Conservation (phyloP, 35 echinoderm and acorn worm species). For the Apostichopus californicus region DNA sequence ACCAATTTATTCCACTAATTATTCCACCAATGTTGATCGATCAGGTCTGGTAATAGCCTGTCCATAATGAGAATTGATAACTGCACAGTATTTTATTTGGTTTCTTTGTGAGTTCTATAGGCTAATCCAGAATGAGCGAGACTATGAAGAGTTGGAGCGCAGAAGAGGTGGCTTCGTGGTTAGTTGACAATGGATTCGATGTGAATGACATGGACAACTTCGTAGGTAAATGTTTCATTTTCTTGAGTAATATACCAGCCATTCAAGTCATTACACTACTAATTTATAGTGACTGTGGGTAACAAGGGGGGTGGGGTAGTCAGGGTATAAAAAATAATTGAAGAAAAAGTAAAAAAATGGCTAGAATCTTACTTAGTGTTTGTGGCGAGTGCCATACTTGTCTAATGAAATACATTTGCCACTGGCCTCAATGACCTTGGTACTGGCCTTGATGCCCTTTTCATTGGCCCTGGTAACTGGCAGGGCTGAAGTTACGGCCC, state of each 20-base stretch:
- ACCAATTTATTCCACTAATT: too few species aligned
- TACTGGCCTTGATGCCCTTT: too few species aligned
- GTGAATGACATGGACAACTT: background rate
- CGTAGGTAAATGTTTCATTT: conserved; percentile 9
- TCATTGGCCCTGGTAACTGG: too few species aligned
- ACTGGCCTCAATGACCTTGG: too few species aligned
- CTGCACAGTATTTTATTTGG: background rate
- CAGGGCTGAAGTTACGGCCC: too few species aligned
- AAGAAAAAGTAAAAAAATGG: too few species aligned
- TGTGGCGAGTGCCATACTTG: too few species aligned
- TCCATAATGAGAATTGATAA: background rate
- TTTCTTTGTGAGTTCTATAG: conserved; percentile 13
- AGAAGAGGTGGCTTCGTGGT: conserved; percentile 10
- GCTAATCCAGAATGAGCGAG: conserved; percentile 1
- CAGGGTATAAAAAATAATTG: too few species aligned
- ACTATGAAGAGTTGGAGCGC: conserved; percentile 11
- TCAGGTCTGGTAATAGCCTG: too few species aligned
- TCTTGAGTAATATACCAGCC: conserved; percentile 12
- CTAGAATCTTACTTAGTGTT: too few species aligned
- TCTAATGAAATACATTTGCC: too few species aligned
- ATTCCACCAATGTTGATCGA: too few species aligned
- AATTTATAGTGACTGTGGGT: background rate
- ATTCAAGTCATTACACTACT: conserved; percentile 9
- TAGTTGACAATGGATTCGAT: conserved; percentile 13
- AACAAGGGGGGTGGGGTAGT: background rate